phyloP scores from a whole-genome alignment of 1,140 invertebrate species.

The Sesamia nonagrioides region DNA sequence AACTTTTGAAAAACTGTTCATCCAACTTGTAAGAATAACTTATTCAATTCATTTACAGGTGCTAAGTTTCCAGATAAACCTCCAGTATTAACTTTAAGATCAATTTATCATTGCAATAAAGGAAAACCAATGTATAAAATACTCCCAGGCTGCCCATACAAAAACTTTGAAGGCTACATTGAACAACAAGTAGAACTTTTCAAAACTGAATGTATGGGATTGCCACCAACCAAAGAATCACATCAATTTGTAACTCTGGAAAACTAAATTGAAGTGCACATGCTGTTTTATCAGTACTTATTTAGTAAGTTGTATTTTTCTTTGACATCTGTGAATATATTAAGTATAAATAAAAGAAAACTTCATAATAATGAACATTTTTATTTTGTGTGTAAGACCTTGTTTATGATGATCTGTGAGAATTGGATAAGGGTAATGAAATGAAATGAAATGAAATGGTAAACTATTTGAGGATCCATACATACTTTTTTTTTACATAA shows the following conservation, averaged over 20 bases:
- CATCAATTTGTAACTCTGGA: constrained; percentile 69
- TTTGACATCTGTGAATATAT: neutral
- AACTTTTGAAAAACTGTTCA: too few relatives aligned
- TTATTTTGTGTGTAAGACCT: constrained; percentile 5
- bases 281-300: neutral
- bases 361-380: neutral
- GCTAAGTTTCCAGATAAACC: constrained; percentile 80
- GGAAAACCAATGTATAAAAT: constrained; percentile 82
- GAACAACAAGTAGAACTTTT: constrained; percentile 83
- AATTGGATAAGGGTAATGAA: neutral
- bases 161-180: constrained; percentile 82
- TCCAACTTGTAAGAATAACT: neutral
- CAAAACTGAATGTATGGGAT: constrained; percentile 79
- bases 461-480: neutral
- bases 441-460: too few relatives aligned
- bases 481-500: neutral
- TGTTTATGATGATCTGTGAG: neutral
- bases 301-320: neutral
- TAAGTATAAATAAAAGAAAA: constrained; percentile 18
- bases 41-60: constrained; percentile 61
- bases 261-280: constrained; percentile 50
- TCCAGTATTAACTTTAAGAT: constrained; percentile 77
- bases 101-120: constrained; percentile 81
- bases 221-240: constrained; percentile 50
- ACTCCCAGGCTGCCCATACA: constrained; percentile 76